Percentiles rank a stretch among this genome's conserved stretches.
Evolutionary conservation across 2,888 invertebrate species (phyloP).

Genomic region (Lasioglossum zephyrum): DNA sequence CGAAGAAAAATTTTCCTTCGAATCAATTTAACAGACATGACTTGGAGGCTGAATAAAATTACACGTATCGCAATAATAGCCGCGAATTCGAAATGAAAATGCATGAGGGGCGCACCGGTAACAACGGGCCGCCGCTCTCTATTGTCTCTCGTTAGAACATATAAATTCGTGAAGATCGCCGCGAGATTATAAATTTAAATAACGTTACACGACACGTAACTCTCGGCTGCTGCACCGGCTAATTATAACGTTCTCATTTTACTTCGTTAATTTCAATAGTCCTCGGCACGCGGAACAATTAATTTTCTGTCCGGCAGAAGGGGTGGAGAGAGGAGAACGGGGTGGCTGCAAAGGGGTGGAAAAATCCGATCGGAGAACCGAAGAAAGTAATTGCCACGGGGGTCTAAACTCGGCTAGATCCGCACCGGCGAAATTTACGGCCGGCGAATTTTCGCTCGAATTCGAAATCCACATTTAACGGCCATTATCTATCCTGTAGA

Average conservation of each 20-base stretch:
- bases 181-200: background rate
- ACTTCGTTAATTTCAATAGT: constrained; percentile 1
- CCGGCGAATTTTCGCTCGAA: constrained; percentile 34
- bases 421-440: constrained; percentile 16
- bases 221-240: background rate
- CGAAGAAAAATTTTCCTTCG: background rate
- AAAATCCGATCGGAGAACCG: background rate
- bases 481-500: constrained; percentile 33
- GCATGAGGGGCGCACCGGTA: background rate
- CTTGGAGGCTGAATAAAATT: background rate
- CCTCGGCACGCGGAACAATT: background rate
- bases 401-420: background rate
- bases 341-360: background rate
- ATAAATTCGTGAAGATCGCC: background rate
- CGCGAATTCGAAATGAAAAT: background rate
- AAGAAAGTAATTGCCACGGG: constrained; percentile 22
- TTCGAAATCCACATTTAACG: constrained; percentile 38
- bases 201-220: background rate
- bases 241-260: background rate
- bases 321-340: background rate
- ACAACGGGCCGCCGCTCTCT: background rate
- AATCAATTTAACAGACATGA: background rate
- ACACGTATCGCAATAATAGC: background rate
- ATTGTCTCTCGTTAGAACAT: background rate
- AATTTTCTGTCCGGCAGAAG: background rate